Evolutionary conservation across 2,797 vertebrate genomes (phyloP), one percentile per base, ranked within the genome.

Genomic region (Varecia variegata): DNA sequence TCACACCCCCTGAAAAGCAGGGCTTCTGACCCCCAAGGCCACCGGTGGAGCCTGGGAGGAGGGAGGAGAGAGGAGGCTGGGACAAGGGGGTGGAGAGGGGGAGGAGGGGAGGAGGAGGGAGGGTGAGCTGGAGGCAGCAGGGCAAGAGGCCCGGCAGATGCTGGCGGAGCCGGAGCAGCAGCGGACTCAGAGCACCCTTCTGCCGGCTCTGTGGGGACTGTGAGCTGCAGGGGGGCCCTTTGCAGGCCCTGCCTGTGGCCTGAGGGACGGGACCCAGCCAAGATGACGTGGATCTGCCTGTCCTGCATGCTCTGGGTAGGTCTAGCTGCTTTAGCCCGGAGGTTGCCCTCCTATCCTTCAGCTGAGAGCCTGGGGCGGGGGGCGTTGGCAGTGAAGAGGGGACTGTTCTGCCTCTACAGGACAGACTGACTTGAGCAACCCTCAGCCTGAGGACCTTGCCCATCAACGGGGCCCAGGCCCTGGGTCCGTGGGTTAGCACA

Each of bases 271-370:
- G 89, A 83, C 90, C 32, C 67, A 12, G 92, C 3, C 70, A 97
- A 95, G 97, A 98, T 98, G 98, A 99, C 99, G 98, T 99, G 99
- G 99, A 98, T 99, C 97, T 99, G 99, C 97, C 98, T 99, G 97
- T 99, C 99, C 98, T 99, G 99, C 98, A 99, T 99, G 99, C 99
- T 99, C 97, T 99, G 99, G 99, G 99, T 99, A 99, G 98, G 99
- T 98, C n/a, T 43, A 60, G 50, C 58, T 67, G 45, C 40, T 77
- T 67, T 47, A 70, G 80, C 65, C 65, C 3, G 8, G 58, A 25
- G 20, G 38, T 25, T 1, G 30, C 32, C 47, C 73, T 27, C 87
- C 84, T 70, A 70, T 43, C 67, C 50, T 88, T 77, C 35, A 35
- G 21, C 91, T 56, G 45, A 96, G 76, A 88, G 38, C 62, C 68